Evolutionary conservation across 1,140 invertebrate species (phyloP), one percentile per base, ranked within the genome.

Genomic region (Limonius californicus): DNA sequence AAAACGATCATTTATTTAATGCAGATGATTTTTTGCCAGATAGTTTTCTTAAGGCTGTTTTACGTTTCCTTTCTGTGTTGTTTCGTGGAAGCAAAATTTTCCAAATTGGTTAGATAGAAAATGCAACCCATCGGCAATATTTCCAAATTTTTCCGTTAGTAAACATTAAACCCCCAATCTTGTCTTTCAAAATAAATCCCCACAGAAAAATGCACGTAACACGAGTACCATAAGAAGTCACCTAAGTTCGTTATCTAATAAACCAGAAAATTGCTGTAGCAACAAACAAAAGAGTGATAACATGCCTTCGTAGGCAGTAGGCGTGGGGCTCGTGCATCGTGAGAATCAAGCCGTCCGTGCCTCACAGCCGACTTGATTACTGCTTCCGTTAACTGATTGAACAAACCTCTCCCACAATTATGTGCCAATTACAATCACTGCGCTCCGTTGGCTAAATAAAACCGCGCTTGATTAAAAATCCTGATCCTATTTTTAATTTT

Each of bases 351-450:
- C 55, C 32, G 62, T 54, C 58, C 43, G 59, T 54, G 59, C 43
- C 59, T 50, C 59, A 45, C 42, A 47, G 61, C 54, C 66, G 63
- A 60, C 66, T 70, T 65, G 61, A 68, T 70, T 66, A 61, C 64
- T 58, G 65, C 68, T 69, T 69, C 68, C 68, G 68, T 67, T 67
- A 63, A 62, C 61, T 68, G 68, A 69, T 69, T 69, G 68, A 68
- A 65, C 53, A 15, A 23, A 55, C 42, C 55, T 62, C 60, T 66
- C 60, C 60, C 60, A 62, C 64, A 62, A 66, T 62, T 66, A 62
- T 55, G 50, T 35, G 23, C 56, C 43, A 62, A 57, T 65, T 61
- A 65, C 63, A 58, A 61, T 65, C 63, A 14, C 35, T 39, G 35
- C n/a, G n/a, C n/a, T 39, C 35, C n/a, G 35, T 14, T 14, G 35